A percentile compares a stretch with the other conserved stretches of the same genome.
These are phyloP conservation scores for Linnaemya vulpina DNA, from an alignment of 2,888 invertebrate species.

Conservation along the genomic window DNA sequence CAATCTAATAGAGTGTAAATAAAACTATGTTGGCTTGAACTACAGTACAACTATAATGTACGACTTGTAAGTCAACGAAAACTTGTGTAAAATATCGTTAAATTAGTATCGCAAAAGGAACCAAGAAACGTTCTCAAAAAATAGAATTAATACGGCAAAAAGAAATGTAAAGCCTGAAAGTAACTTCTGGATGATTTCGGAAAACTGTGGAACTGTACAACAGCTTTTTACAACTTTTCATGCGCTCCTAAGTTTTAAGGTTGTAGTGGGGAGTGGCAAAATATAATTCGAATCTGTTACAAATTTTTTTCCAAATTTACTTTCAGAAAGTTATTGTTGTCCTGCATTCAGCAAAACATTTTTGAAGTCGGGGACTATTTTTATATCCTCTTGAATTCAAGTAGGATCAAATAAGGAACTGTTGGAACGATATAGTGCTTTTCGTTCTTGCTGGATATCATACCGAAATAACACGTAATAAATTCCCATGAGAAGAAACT, in stretches of 20 bases:
- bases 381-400: too few relatives aligned
- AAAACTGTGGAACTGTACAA: slow-evolving; percentile 81
- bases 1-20: slow-evolving; percentile 23
- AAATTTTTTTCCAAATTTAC: too few relatives aligned
- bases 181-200: slow-evolving; percentile 70
- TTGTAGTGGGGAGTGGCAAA: slow-evolving; percentile 75
- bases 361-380: too few relatives aligned
- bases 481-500: too few relatives aligned
- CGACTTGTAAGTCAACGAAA: not conserved
- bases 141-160: not conserved
- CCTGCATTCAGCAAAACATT: too few relatives aligned
- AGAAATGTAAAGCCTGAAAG: not conserved
- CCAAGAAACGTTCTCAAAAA: slow-evolving; percentile 2
- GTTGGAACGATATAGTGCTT: too few relatives aligned
- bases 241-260: slow-evolving; percentile 78
- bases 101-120: slow-evolving; percentile 6
- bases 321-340: too few relatives aligned
- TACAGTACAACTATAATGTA: slow-evolving; percentile 34
- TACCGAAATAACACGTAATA: too few relatives aligned
- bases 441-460: too few relatives aligned
- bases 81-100: not conserved
- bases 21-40: slow-evolving; percentile 13
- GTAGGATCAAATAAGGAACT: too few relatives aligned
- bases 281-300: not conserved
- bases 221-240: slow-evolving; percentile 24